Base-by-base conservation (phyloP, 1,140 invertebrate species). In the Agrypnia vestita region DNA sequence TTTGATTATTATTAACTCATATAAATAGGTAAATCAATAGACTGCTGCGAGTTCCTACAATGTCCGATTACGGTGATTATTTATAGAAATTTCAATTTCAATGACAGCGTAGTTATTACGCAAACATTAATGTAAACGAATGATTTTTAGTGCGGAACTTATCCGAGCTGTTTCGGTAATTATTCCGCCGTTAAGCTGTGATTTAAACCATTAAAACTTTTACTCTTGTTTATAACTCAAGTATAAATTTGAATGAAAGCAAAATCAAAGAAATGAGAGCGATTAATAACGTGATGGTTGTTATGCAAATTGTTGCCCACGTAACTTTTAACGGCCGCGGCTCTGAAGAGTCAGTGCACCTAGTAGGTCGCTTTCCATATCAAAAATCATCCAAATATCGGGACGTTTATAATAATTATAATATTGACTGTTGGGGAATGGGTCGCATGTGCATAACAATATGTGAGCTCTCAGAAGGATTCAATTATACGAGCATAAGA, bases 241-340 rank as follows among this genome's bases (percentile, higher is more conserved):
- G 51, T 21, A 43, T 13, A 56, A 43, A 69, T 56, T 56, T 43
- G 13, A 56, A 74, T 17, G 71, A 74, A 74, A 74, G 71, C 51
- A 56, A 74, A 71, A 74, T 15, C 51, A 3, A 53, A 55, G 71
- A 74, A 55, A 74, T 56, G 21, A 15, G 71, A 74, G 53, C 71
- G 71, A 13, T 74, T 74, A 74, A 59, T 74, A 74, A 59, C 12
- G 25, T 35, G 21, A n/a, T 43, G n/a, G 53, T 15, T 44, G 53
- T 74, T 74, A 74, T 74, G 71, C 51, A 74, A 74, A 74, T 74
- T 8, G 46, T 4, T 15, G 15, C 19, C 21, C 19, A 43, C 71
- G 71, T 74, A 59, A 55, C 12, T 10, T 21, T 3, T 3, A 61
- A 15, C 56, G 19, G n/a, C 25, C 6, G 3, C 56, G 19, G n/a